phyloP scores from a whole-genome alignment of 2,113 vertebrate species.

The Lates calcarifer region DNA sequence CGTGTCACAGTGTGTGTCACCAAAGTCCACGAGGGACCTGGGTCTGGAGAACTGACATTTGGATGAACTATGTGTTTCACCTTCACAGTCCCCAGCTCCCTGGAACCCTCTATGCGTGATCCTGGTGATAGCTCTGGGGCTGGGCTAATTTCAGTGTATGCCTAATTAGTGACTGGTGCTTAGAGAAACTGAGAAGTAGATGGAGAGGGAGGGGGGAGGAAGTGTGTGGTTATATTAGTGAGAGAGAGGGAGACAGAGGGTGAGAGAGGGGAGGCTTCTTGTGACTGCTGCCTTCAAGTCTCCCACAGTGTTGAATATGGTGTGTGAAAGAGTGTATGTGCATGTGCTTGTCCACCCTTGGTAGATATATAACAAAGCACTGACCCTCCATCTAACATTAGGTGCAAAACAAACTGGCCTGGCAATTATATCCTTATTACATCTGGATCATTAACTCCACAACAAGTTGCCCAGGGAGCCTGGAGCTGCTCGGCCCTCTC shows the following conservation, averaged over 20 bases:
- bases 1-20: background rate
- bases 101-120: slow-evolving; percentile 28
- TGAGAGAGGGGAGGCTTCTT: slow-evolving; percentile 1
- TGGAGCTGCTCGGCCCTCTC: slow-evolving; percentile 54
- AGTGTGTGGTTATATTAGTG: slow-evolving; percentile 24
- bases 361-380: slow-evolving; percentile 73
- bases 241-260: slow-evolving; percentile 1
- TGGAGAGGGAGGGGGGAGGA: slow-evolving; percentile 2
- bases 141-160: slow-evolving; percentile 49
- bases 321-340: slow-evolving; percentile 40
- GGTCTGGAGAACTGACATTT: background rate
- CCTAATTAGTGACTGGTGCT: slow-evolving; percentile 61
- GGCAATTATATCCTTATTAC: slow-evolving; percentile 80
- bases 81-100: slow-evolving; percentile 10
- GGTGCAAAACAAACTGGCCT: slow-evolving; percentile 74
- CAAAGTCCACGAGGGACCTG: background rate
- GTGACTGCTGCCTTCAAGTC: slow-evolving; percentile 38
- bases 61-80: slow-evolving; percentile 24
- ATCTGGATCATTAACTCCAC: slow-evolving; percentile 80
- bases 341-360: slow-evolving; percentile 57
- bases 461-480: slow-evolving; percentile 75
- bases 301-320: slow-evolving; percentile 21
- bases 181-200: slow-evolving; percentile 26
- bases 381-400: slow-evolving; percentile 77
- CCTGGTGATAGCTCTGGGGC: slow-evolving; percentile 15